These are phyloP conservation scores for Rhyacichthys aspro DNA, from an alignment of 2,797 vertebrate genomes.

Conservation along the genomic window DNA sequence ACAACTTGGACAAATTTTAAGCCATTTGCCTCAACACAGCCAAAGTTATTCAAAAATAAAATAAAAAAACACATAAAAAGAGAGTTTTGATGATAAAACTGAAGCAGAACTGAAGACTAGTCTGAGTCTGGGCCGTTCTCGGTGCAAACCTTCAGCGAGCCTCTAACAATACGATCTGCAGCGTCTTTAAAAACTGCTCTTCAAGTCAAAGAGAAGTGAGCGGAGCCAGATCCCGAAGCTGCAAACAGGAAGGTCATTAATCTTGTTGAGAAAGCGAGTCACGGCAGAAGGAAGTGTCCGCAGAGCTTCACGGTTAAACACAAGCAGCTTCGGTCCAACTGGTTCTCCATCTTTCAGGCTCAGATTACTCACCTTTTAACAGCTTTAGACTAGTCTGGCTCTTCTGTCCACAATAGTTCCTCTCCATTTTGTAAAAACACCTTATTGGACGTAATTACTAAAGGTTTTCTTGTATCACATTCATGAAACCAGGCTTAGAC, in stretches of 20 bases:
- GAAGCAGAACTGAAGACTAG: too few relatives aligned
- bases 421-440: too few relatives aligned
- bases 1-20: too few relatives aligned
- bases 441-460: too few relatives aligned
- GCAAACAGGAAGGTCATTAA: conserved; percentile 73
- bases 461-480: neutral
- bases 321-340: conserved; percentile 23
- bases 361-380: neutral
- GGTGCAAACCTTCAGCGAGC: conserved; percentile 6
- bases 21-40: too few relatives aligned
- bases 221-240: conserved; percentile 48
- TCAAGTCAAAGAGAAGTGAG: conserved; percentile 45
- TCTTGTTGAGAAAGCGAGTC: too few relatives aligned
- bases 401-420: too few relatives aligned
- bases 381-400: conserved; percentile 13
- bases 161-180: conserved; percentile 35
- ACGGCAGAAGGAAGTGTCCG: conserved; percentile 51
- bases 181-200: conserved; percentile 26
- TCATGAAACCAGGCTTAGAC: too few relatives aligned
- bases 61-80: too few relatives aligned
- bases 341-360: conserved; percentile 30
- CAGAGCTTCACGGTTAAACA: conserved; percentile 37
- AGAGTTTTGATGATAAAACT: too few relatives aligned
- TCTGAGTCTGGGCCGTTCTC: too few relatives aligned
- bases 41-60: too few relatives aligned